Percentiles rank a stretch among this genome's conserved stretches.
phyloP scores from a whole-genome alignment of 1,140 invertebrate species.

The Macrostomum lignano region DNA sequence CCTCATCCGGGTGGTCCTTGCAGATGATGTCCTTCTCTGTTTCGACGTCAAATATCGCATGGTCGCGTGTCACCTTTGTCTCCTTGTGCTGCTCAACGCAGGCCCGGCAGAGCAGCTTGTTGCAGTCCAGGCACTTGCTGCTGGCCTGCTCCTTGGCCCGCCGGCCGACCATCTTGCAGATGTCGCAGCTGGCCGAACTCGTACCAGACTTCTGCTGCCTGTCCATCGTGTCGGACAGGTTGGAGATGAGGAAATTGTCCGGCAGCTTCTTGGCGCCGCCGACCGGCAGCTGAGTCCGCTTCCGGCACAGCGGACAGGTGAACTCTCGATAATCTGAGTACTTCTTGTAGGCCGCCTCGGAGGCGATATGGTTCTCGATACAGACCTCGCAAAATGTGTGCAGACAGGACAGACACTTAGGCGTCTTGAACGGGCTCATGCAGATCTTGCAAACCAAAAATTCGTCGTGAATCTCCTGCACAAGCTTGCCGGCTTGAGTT shows the following conservation, averaged over 20 bases:
- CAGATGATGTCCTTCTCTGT: slow-evolving; percentile 29
- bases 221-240: slow-evolving; percentile 21
- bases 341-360: slow-evolving; percentile 10
- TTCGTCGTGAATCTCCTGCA: slow-evolving; percentile 27
- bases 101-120: slow-evolving; percentile 25
- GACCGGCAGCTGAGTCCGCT: slow-evolving; percentile 25
- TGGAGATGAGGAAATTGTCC: slow-evolving; percentile 29
- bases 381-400: slow-evolving; percentile 71
- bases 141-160: slow-evolving; percentile 20
- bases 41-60: slow-evolving; percentile 27
- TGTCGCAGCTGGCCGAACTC: slow-evolving; percentile 19
- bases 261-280: slow-evolving; percentile 28
- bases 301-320: slow-evolving; percentile 28
- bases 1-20: slow-evolving; percentile 26
- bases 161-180: slow-evolving; percentile 24
- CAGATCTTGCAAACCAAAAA: slow-evolving; percentile 29
- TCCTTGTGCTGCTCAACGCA: slow-evolving; percentile 24
- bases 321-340: slow-evolving; percentile 28
- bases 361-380: slow-evolving; percentile 15
- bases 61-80: slow-evolving; percentile 23
- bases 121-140: slow-evolving; percentile 29
- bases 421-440: slow-evolving; percentile 28
- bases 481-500: too few species aligned
- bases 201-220: slow-evolving; percentile 17
- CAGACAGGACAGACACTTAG: slow-evolving; percentile 56